Evolutionary conservation across 2,888 invertebrate genomes (phyloP).

Genomic region (Ectemnius cavifrons): DNA sequence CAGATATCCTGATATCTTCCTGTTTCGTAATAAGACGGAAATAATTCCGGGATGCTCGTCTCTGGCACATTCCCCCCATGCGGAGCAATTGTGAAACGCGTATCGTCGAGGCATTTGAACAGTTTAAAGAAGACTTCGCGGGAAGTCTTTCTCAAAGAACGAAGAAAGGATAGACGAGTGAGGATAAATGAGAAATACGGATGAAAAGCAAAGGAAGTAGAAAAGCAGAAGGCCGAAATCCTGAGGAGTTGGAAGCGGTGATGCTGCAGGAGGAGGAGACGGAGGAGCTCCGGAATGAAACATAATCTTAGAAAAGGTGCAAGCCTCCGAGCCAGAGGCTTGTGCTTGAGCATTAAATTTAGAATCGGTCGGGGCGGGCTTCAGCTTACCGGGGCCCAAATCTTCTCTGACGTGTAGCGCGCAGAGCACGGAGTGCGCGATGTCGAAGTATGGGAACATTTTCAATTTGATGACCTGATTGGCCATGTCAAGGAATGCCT

Average conservation of each 20-base stretch:
- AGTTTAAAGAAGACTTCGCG: background rate
- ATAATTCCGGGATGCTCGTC: no score
- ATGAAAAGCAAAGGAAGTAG: background rate
- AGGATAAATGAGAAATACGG: background rate
- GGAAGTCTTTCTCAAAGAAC: background rate
- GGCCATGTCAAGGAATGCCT: constrained; percentile 97
- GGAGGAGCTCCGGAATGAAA: background rate
- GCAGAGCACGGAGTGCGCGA: constrained; percentile 97
- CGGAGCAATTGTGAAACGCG: background rate
- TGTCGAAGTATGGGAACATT: constrained; percentile 99
- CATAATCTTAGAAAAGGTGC: constrained; percentile 49
- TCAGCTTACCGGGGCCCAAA: constrained; percentile 89
- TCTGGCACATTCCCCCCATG: no score
- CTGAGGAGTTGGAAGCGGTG: background rate
- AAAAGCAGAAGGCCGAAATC: background rate
- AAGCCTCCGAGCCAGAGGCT: constrained; percentile 61
- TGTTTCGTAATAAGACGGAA: no score
- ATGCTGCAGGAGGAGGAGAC: background rate
- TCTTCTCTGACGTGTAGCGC: constrained; percentile 97
- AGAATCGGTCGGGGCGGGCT: constrained; percentile 69
- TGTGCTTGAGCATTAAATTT: constrained; percentile 70
- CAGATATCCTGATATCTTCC: no score
- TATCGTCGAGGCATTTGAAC: background rate
- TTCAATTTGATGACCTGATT: constrained; percentile 99
- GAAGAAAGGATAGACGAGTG: background rate